These are phyloP conservation scores for Agrochola lota DNA, from an alignment of 2,888 invertebrate genomes.

Conservation along the genomic window DNA sequence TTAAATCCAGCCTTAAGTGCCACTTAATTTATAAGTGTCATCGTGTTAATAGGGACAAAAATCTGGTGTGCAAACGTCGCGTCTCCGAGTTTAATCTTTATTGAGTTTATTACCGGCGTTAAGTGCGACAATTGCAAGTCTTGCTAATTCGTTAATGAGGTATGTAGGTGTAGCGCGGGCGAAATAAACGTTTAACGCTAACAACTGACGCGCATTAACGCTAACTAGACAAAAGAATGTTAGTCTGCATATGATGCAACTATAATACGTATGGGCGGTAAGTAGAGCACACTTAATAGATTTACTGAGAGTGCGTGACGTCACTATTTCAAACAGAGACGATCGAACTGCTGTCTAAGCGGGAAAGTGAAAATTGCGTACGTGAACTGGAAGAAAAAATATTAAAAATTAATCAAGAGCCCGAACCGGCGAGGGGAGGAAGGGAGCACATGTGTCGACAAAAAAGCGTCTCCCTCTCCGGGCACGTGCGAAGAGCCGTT, in stretches of 20 bases:
- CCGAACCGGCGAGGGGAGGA: constrained; percentile 69
- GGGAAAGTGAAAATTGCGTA: constrained; percentile 90
- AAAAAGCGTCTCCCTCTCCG: constrained; percentile 87
- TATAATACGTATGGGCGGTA: constrained; percentile 57
- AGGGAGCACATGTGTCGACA: constrained; percentile 89
- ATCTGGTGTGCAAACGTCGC: constrained; percentile 67
- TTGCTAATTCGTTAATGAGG: constrained; percentile 90
- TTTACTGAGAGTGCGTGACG: constrained; percentile 74
- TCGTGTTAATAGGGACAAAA: constrained; percentile 41
- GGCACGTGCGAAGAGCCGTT: constrained; percentile 89
- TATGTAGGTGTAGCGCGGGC: constrained; percentile 90
- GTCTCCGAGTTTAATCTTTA: constrained; percentile 76
- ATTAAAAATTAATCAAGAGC: constrained; percentile 90
- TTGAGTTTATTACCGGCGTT: constrained; percentile 84
- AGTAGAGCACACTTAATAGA: constrained; percentile 74
- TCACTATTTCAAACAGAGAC: constrained; percentile 65
- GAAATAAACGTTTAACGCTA: constrained; percentile 84
- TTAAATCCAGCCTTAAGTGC: constrained; percentile 22
- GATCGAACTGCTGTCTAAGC: constrained; percentile 78
- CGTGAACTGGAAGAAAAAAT: constrained; percentile 90
- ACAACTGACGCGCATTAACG: constrained; percentile 83
- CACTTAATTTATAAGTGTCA: constrained; percentile 41
- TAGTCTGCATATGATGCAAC: constrained; percentile 72
- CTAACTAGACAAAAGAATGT: constrained; percentile 79
- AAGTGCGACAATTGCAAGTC: constrained; percentile 87